Conservation (phyloP, 2,888 invertebrate genomes). For the Drosophila picticornis region DNA sequence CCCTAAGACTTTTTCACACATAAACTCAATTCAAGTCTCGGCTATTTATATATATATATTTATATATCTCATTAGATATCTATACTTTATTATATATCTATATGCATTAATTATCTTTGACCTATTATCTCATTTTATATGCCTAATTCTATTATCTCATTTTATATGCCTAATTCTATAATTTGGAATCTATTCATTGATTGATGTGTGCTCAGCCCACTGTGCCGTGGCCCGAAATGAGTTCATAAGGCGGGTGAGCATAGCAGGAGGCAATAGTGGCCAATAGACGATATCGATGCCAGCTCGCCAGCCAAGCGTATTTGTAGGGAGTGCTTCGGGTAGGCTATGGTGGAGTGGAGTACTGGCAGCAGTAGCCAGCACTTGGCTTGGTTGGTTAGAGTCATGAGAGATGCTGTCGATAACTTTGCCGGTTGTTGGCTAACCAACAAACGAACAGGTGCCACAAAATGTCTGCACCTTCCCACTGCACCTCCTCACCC, state of each 20-base stretch:
- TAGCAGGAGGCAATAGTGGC: slow-evolving; percentile 19
- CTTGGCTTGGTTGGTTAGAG: slow-evolving; percentile 31
- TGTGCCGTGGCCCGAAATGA: slow-evolving; percentile 61
- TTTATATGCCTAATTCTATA: not conserved
- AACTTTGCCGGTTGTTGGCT: slow-evolving; percentile 48
- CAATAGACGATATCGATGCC: slow-evolving; percentile 54
- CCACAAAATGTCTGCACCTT: slow-evolving; percentile 7
- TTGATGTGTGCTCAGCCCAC: slow-evolving; percentile 37
- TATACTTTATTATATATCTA: not conserved
- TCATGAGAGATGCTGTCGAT: slow-evolving; percentile 51
- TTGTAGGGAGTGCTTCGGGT: not conserved
- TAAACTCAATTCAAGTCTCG: too few species aligned
- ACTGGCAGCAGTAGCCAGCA: slow-evolving; percentile 16
- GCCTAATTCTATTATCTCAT: too few species aligned
- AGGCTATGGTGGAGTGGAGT: not conserved
- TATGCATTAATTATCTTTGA: not conserved
- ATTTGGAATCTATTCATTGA: slow-evolving; percentile 4
- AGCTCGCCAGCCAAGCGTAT: slow-evolving; percentile 25
- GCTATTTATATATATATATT: not conserved
- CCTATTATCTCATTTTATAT: not conserved
- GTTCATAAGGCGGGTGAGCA: slow-evolving; percentile 59
- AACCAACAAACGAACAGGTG: slow-evolving; percentile 46
- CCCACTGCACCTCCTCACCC: not conserved
- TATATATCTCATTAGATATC: not conserved
- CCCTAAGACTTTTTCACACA: not conserved